A percentile compares a stretch with the other conserved stretches of the same genome.
Conservation (phyloP, 2,113 vertebrate species). For the Anhinga rufa region DNA sequence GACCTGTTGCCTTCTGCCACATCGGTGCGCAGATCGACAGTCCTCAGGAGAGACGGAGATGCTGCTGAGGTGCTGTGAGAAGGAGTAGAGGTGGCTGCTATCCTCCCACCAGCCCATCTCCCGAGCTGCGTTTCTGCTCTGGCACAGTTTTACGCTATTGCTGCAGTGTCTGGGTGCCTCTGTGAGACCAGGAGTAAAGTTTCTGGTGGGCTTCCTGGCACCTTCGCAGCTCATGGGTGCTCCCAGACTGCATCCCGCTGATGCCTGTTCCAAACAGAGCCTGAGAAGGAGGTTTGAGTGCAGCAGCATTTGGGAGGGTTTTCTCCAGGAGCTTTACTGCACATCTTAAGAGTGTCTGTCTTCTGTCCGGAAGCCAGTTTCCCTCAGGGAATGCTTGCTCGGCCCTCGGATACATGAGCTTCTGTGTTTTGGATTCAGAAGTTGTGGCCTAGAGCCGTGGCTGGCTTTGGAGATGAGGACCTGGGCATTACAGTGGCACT, state of each 20-base stretch:
- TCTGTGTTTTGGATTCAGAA: background rate
- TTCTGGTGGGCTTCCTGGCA: background rate
- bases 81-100: background rate
- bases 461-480: background rate
- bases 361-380: background rate
- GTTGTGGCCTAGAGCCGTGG: background rate
- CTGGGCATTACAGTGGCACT: background rate
- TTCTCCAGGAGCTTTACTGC: background rate
- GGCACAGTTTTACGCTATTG: background rate
- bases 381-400: background rate
- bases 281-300: background rate
- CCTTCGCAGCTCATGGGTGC: background rate
- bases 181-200: background rate
- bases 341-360: background rate
- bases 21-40: accelerated
- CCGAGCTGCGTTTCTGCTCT: background rate
- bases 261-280: background rate
- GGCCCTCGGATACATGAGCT: background rate
- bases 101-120: background rate
- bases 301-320: background rate
- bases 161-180: background rate
- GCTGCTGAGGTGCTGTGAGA: background rate
- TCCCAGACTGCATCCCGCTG: background rate
- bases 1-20: background rate
- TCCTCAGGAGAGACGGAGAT: background rate